phyloP scores from a whole-genome alignment of 2,797 vertebrate genomes.

The Macroramphosus scolopax region DNA sequence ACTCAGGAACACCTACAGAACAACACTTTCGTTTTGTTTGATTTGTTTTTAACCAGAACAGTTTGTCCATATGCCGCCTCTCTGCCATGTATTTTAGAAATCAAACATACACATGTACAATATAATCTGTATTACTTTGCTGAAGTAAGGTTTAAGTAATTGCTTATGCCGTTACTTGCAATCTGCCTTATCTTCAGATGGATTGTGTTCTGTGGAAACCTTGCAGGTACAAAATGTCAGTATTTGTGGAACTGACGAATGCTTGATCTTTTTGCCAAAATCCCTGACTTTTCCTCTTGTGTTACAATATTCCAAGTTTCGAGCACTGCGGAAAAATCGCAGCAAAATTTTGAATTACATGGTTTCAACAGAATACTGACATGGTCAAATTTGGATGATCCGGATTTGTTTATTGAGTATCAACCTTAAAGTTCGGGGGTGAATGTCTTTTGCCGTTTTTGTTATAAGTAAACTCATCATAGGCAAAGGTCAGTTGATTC shows the following conservation, averaged over 20 bases:
- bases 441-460: constrained; percentile 23
- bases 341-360: neutral
- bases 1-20: constrained; percentile 86
- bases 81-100: constrained; percentile 46
- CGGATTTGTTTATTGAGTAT: constrained; percentile 18
- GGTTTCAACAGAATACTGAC: constrained; percentile 19
- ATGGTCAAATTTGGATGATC: constrained; percentile 2
- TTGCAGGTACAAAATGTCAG: constrained; percentile 10
- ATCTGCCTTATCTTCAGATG: constrained; percentile 38
- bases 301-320: neutral
- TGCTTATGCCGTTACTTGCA: constrained; percentile 17
- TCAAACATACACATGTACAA: constrained; percentile 21
- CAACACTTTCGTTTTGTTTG: constrained; percentile 45
- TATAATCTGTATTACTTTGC: constrained; percentile 25
- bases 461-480: constrained; percentile 28
- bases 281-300: neutral
- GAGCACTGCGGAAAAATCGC: too few species aligned
- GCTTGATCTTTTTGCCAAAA: neutral
- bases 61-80: constrained; percentile 27
- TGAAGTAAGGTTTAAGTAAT: constrained; percentile 22
- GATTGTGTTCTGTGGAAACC: constrained; percentile 26
- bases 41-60: constrained; percentile 36
- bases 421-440: constrained; percentile 11
- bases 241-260: neutral
- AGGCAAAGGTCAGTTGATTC: constrained; percentile 15